Evolutionary conservation across 2,113 vertebrate species (phyloP).

Genomic region (Plecturocebus donacophilus): DNA sequence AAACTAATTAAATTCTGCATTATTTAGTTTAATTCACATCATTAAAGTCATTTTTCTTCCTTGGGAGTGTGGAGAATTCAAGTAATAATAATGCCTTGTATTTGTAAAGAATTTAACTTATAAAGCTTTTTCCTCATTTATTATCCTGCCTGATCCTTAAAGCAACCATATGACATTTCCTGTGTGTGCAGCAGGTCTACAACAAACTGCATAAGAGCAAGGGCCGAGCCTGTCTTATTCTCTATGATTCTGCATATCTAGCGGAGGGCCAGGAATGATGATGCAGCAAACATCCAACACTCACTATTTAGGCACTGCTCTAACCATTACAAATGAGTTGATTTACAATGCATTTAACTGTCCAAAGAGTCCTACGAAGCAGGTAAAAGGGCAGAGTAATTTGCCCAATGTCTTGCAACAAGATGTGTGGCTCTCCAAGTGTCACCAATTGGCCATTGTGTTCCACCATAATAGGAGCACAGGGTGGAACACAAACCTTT

Average conservation of each 20-base stretch:
- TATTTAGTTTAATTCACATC: constrained; percentile 71
- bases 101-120: constrained; percentile 59
- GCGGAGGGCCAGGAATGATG: neutral
- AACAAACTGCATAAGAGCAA: too few relatives aligned
- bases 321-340: neutral
- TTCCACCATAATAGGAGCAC: neutral
- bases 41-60: constrained; percentile 70
- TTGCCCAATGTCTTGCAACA: accelerated
- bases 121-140: neutral
- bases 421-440: neutral
- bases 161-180: neutral
- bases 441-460: neutral
- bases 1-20: constrained; percentile 74
- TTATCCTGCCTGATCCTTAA: neutral
- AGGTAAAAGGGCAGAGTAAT: neutral
- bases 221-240: neutral
- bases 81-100: constrained; percentile 52
- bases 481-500: neutral
- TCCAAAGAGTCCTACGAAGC: neutral
- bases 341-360: neutral
- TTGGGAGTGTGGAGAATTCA: constrained; percentile 33
- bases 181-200: too few relatives aligned
- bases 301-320: neutral
- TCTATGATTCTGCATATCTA: neutral
- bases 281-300: accelerated